Evolutionary conservation across 37 sponge, comb jelly and placozoan species (phyloP), one percentile per base, ranked within the genome.

Genomic region (Dysidea cf. avara): DNA sequence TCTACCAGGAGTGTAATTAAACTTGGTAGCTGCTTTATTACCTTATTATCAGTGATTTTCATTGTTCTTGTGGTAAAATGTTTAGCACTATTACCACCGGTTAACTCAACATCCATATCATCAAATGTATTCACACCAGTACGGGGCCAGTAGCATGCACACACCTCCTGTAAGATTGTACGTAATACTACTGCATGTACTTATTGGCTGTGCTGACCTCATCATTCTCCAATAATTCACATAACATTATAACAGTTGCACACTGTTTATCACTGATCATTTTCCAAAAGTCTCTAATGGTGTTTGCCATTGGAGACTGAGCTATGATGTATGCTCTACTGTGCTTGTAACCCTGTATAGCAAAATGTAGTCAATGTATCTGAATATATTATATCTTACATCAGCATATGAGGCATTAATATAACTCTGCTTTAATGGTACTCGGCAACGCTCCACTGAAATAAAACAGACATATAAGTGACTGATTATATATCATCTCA

Each of bases 261-360:
- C 57, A 32, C 59, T 75, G 75, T n/a, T 81, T 61, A 46, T 79
- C 81, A 20, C 22, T n/a, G 28, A 89, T 56, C 71, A 78, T 62
- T 53, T 75, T n/a, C n/a, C n/a, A n/a, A n/a, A n/a, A n/a, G n/a
- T n/a, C n/a, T n/a, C n/a, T n/a, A n/a, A n/a, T n/a, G n/a, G 85
- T 83, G 68, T 43, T 50, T 12, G 71, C 31, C 73, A 83, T 48
- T 4, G 90, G 90, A 64, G 66, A 39, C 67, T 89, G 85, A 13
- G 90, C 77, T 56, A 78, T 78, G 60, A 89, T 80, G 76, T 72
- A 89, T 7, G 90, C 86, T 34, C 56, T 78, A 47, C 59, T 74
- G 37, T 62, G 52, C 66, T 76, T 74, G 56, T 89, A 84, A 31
- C 90, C 90, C 90, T 90, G 68, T n/a, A n/a, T n/a, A n/a, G n/a